Percentiles rank a stretch among this genome's conserved stretches.
phyloP scores from a whole-genome alignment of 2,113 vertebrate species.

The Diphyllodes magnificus region DNA sequence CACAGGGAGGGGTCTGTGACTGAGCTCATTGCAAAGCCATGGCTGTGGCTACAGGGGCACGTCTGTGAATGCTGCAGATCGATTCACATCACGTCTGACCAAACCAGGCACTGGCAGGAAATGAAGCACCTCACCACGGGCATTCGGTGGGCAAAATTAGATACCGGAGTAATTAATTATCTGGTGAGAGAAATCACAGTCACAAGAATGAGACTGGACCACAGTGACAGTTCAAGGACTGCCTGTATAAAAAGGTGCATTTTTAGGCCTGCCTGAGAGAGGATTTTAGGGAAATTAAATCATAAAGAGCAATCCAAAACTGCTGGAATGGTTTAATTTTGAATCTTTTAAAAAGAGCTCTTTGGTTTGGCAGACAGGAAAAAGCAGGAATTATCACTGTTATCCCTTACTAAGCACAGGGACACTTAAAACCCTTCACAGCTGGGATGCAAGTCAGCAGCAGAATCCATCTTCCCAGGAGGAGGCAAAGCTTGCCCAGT shows the following conservation, averaged over 20 bases:
- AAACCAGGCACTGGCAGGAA: fast-evolving
- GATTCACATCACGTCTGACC: not conserved
- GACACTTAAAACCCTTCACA: not conserved
- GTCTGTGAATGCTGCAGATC: fast-evolving
- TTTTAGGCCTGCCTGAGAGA: not conserved
- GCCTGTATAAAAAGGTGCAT: not conserved
- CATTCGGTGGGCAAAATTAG: not conserved
- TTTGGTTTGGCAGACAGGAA: not conserved
- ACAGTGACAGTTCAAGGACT: not conserved
- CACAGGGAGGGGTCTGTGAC: not conserved
- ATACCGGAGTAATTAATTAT: fast-evolving
- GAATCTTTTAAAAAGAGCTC: not conserved
- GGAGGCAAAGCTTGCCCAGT: no score
- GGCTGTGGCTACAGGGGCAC: not conserved
- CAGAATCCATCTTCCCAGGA: not conserved
- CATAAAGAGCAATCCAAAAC: not conserved
- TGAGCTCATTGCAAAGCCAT: no score
- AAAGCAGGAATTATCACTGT: not conserved
- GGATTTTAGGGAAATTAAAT: not conserved
- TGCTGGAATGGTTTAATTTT: not conserved
- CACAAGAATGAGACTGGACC: not conserved
- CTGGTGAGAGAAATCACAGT: not conserved
- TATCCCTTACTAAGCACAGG: not conserved
- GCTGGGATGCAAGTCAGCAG: not conserved
- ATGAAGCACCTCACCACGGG: not conserved